These are phyloP conservation scores for Alcedo quadribrachys DNA, from an alignment of 2,797 vertebrate genomes.

Conservation along the genomic window DNA sequence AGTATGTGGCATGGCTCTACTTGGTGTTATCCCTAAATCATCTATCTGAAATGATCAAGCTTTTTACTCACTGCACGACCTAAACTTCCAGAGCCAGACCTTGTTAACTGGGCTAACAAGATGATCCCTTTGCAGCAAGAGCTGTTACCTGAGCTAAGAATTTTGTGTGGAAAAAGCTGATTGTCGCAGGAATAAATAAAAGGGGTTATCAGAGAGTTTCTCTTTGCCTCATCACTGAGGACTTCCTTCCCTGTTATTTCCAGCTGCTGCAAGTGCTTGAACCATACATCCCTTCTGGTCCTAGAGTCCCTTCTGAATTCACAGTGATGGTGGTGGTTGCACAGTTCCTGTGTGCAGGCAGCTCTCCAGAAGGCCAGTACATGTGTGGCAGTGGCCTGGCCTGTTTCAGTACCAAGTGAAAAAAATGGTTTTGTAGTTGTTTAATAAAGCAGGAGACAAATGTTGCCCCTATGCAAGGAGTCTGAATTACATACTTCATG, in stretches of 20 bases:
- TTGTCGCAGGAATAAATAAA: background rate
- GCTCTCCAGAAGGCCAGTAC: background rate
- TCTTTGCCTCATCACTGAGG: background rate
- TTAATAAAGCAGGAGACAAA: constrained; percentile 92
- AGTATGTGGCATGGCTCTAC: background rate
- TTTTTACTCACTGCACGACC: background rate
- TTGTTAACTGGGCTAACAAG: background rate
- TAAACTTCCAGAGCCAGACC: background rate
- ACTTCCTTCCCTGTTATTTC: background rate
- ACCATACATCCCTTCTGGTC: background rate
- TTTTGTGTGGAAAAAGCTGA: background rate
- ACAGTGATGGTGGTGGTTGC: background rate
- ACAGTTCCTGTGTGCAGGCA: background rate
- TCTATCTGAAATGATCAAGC: background rate
- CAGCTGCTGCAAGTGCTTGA: background rate
- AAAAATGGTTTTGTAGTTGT: constrained; percentile 87
- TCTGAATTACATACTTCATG: constrained; percentile 92
- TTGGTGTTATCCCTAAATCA: background rate
- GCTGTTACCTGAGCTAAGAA: background rate
- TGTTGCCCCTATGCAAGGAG: constrained; percentile 83
- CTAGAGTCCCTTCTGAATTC: background rate
- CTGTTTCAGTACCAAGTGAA: constrained; percentile 83
- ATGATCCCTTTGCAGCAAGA: background rate
- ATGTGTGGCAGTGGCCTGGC: constrained; percentile 17
- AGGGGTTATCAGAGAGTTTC: background rate